Evolutionary conservation across 2,113 vertebrate species (phyloP).

Genomic region (Hipposideros armiger): DNA sequence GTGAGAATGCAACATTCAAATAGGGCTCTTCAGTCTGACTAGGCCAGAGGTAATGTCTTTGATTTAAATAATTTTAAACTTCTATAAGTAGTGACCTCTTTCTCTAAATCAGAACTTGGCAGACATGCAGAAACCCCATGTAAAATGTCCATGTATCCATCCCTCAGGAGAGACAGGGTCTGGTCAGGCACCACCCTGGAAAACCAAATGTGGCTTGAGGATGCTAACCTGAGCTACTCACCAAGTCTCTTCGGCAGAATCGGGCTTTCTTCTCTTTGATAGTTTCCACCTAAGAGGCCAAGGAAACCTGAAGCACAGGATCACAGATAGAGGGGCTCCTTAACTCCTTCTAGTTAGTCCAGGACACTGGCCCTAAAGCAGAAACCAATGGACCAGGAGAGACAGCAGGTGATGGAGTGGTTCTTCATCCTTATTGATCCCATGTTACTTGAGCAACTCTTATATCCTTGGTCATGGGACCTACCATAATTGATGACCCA

Average conservation of each 20-base stretch:
- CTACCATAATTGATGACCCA: not conserved
- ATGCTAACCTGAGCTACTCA: not conserved
- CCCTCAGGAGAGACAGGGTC: not conserved
- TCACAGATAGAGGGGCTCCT: not conserved
- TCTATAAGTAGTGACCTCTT: not conserved
- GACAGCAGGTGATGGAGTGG: accelerated
- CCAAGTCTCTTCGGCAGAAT: not conserved
- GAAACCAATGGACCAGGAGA: not conserved
- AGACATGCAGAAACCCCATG: not conserved
- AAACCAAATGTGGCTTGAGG: not conserved
- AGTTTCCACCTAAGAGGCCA: not conserved
- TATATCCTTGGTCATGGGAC: not conserved
- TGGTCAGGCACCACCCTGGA: not conserved
- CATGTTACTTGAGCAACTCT: not conserved
- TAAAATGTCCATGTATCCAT: not conserved
- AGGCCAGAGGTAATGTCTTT: not conserved
- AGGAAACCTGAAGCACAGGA: not conserved
- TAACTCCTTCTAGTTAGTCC: not conserved
- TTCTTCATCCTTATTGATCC: not conserved
- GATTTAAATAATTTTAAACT: not conserved
- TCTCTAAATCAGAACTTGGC: not conserved
- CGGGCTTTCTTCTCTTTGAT: not conserved
- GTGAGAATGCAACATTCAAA: not conserved
- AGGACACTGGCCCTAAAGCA: not conserved
- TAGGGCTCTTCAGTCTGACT: not conserved